phyloP scores from a whole-genome alignment of 2,888 invertebrate genomes.

The Tolmerus cingulatus region DNA sequence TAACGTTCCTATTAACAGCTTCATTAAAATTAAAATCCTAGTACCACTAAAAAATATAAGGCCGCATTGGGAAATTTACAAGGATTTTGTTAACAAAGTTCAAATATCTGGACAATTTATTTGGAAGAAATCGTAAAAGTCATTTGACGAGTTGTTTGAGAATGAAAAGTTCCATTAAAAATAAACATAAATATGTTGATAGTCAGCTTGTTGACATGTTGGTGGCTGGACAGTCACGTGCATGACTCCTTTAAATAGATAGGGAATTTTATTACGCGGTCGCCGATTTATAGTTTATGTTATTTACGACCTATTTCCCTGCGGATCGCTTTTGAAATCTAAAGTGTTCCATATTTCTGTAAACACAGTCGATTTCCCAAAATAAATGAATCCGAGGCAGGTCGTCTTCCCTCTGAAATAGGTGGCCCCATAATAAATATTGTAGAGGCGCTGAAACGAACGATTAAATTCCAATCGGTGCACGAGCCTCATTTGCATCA shows the following conservation, averaged over 20 bases:
- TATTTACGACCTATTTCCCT: background rate
- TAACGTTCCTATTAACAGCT: too few species aligned
- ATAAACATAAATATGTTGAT: background rate
- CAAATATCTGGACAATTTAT: too few species aligned
- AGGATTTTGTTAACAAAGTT: too few species aligned
- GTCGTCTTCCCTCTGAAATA: background rate
- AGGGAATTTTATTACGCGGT: background rate
- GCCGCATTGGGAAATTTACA: too few species aligned
- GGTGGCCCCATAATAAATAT: background rate
- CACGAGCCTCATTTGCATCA: background rate
- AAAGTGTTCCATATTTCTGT: background rate
- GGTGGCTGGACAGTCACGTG: background rate
- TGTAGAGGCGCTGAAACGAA: background rate
- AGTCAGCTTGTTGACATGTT: background rate
- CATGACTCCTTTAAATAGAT: background rate
- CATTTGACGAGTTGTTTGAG: too few species aligned
- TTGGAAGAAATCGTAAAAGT: too few species aligned
- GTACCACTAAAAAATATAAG: too few species aligned
- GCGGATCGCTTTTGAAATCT: background rate
- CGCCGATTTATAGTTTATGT: background rate
- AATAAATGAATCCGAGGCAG: background rate
- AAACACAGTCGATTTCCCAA: background rate
- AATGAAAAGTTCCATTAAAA: background rate
- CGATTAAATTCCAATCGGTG: background rate
- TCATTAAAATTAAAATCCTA: too few species aligned